A percentile compares a stretch with the other conserved stretches of the same genome.
These are phyloP conservation scores for Notoglanidium macrostoma DNA, from an alignment of 2,797 vertebrate species.

Conservation along the genomic window DNA sequence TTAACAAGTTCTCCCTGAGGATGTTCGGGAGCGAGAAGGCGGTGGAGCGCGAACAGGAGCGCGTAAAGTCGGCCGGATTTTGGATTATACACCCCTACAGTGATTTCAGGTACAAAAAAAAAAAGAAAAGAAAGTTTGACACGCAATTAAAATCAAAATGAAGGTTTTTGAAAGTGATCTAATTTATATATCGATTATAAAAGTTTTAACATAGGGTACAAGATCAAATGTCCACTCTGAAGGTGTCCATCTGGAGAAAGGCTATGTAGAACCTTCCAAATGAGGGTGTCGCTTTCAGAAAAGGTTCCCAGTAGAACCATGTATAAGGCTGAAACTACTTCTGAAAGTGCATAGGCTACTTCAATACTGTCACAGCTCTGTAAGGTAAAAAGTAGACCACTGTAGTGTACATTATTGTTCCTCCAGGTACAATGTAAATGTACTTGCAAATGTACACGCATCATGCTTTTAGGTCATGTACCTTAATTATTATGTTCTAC, in stretches of 20 bases:
- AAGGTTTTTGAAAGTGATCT: neutral
- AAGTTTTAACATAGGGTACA: neutral
- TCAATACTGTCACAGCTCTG: neutral
- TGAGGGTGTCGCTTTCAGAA: neutral
- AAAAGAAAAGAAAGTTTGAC: neutral
- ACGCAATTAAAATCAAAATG: neutral
- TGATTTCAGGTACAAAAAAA: slow-evolving; percentile 91
- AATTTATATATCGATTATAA: neutral
- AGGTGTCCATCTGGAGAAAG: neutral
- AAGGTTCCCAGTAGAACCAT: neutral
- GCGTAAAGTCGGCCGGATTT: slow-evolving; percentile 97
- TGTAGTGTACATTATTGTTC: neutral
- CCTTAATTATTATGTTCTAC: neutral
- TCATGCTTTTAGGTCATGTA: neutral
- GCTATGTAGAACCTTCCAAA: neutral
- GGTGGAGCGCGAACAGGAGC: slow-evolving; percentile 95
- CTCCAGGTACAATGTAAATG: neutral
- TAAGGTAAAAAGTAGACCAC: neutral
- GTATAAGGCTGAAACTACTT: neutral
- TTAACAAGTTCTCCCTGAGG: slow-evolving; percentile 99
- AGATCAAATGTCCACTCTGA: neutral
- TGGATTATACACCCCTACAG: slow-evolving; percentile 99
- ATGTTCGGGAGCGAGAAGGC: slow-evolving; percentile 99
- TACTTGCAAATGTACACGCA: neutral
- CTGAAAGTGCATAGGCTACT: neutral